A percentile compares a stretch with the other conserved stretches of the same genome.
Conservation (phyloP, 2,888 invertebrate species). For the Callosobruchus maculatus region DNA sequence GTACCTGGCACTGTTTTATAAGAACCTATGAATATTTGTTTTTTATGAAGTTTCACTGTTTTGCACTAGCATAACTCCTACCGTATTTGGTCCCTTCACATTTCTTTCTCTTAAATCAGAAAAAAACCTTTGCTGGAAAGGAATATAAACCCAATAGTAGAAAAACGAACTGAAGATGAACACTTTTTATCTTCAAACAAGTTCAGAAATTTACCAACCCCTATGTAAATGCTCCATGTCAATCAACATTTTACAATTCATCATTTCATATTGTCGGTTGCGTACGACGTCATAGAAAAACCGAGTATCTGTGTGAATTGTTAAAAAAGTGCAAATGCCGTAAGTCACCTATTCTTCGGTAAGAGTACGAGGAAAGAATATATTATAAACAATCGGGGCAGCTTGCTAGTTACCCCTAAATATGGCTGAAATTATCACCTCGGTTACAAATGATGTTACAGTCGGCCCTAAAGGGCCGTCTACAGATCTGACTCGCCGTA, state of each 20-base stretch:
- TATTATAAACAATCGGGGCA: conserved; percentile 8
- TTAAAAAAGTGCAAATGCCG: background rate
- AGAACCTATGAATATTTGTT: background rate
- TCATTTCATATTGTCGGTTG: too few relatives aligned
- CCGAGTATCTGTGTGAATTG: background rate
- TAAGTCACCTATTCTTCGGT: background rate
- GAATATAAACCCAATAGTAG: background rate
- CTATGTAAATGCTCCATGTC: too few relatives aligned
- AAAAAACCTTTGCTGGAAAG: background rate
- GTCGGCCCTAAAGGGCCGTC: conserved; percentile 35
- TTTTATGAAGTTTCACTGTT: background rate
- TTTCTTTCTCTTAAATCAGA: background rate
- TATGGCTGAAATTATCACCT: conserved; percentile 31
- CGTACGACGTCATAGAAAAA: too few relatives aligned
- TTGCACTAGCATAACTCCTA: background rate
- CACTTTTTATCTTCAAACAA: too few relatives aligned
- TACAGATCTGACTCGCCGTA: conserved; percentile 97
- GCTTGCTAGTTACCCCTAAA: conserved; percentile 23
- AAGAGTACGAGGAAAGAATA: background rate
- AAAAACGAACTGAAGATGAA: too few relatives aligned
- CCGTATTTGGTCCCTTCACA: background rate
- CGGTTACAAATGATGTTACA: conserved; percentile 16
- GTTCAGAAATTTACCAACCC: too few relatives aligned
- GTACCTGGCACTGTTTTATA: background rate
- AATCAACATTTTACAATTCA: too few relatives aligned